phyloP scores from a whole-genome alignment of 2,113 vertebrate species.

The Callocephalon fimbriatum region DNA sequence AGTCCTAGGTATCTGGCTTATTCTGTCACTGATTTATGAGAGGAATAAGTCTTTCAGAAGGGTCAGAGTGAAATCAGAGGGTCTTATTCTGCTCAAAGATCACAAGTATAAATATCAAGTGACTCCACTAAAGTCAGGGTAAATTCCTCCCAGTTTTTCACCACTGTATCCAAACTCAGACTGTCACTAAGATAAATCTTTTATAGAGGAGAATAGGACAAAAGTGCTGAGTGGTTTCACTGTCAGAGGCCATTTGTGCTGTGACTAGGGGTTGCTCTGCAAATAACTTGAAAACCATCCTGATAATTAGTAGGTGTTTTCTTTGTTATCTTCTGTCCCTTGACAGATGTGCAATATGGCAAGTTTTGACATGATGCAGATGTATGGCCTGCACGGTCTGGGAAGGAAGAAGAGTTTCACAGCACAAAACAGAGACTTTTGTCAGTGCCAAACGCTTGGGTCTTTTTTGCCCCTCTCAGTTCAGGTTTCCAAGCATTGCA shows the following conservation, averaged over 20 bases:
- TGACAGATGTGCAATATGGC: not conserved
- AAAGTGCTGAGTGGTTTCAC: not conserved
- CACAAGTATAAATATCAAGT: not conserved
- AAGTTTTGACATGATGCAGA: not conserved
- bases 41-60: not conserved
- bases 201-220: not conserved
- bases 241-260: not conserved
- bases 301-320: not conserved
- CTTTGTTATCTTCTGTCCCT: not conserved
- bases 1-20: not conserved
- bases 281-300: not conserved
- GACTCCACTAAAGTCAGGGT: not conserved
- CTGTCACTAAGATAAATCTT: not conserved
- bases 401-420: not conserved
- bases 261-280: not conserved
- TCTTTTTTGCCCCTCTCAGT: not conserved
- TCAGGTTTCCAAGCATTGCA: not conserved
- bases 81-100: not conserved
- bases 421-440: not conserved
- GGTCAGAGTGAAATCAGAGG: not conserved
- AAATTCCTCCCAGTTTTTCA: not conserved
- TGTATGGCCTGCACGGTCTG: not conserved
- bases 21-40: not conserved
- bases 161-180: not conserved
- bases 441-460: not conserved